Evolutionary conservation across 2,797 vertebrate species (phyloP).

Genomic region (Argya squamiceps): DNA sequence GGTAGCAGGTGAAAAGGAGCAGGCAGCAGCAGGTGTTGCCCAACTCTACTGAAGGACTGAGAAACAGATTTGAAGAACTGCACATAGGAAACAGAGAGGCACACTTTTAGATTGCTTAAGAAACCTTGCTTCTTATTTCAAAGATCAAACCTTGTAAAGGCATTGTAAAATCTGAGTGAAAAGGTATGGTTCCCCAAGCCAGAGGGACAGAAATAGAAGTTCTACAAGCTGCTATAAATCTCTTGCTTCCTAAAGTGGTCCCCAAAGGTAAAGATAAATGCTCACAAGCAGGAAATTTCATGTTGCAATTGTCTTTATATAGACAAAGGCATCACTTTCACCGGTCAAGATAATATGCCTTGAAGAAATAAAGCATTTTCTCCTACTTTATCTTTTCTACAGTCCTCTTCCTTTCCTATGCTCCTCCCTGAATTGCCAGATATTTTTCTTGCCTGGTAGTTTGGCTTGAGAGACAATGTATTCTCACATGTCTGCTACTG

Average conservation of each 20-base stretch:
- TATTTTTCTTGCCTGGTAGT: not conserved
- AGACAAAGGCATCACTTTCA: not conserved
- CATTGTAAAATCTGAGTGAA: not conserved
- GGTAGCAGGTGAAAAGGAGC: not conserved
- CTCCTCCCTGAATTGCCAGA: not conserved
- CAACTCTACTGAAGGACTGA: not conserved
- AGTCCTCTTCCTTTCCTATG: not conserved
- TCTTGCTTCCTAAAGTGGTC: not conserved
- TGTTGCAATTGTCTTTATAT: not conserved
- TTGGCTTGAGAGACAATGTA: not conserved
- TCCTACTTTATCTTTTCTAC: not conserved
- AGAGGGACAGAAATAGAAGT: constrained; percentile 1
- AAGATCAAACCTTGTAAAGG: not conserved
- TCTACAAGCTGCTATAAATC: not conserved
- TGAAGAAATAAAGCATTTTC: not conserved
- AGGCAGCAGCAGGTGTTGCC: not conserved
- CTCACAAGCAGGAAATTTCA: not conserved
- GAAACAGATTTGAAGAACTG: not conserved
- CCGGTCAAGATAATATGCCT: not conserved
- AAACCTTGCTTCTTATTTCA: not conserved
- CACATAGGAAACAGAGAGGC: not conserved
- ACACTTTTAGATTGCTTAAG: not conserved
- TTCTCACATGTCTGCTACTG: not conserved
- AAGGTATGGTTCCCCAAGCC: not conserved
- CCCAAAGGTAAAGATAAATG: not conserved